Conservation (phyloP, 1,140 invertebrate genomes). For the Camponotus pennsylvanicus region DNA sequence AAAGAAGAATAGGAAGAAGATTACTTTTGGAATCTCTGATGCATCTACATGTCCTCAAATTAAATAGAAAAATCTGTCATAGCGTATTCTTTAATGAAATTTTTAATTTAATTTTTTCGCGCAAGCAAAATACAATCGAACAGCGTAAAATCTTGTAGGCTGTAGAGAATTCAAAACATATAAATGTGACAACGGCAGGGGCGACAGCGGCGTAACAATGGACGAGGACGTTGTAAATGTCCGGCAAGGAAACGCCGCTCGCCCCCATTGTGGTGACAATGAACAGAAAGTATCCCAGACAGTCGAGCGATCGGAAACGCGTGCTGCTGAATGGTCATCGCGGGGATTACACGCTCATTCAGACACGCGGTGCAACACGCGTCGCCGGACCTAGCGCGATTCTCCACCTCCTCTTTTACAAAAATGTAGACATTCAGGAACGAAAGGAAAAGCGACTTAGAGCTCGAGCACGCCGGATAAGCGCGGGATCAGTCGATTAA, state of each 20-base stretch:
- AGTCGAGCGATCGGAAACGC: conserved; percentile 67
- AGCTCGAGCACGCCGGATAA: conserved; percentile 28
- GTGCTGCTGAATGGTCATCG: conserved; percentile 74
- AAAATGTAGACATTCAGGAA: conserved; percentile 18
- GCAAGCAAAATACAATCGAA: not conserved
- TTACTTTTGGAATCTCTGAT: no score
- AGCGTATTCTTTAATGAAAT: no score
- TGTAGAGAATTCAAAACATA: not conserved
- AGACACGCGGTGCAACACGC: conserved; percentile 16
- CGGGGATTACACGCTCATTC: conserved; percentile 71
- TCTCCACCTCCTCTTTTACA: conserved; percentile 32
- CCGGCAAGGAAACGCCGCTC: conserved; percentile 72
- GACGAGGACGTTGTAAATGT: conserved; percentile 51
- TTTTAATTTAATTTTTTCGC: not conserved
- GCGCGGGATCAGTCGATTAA: conserved; percentile 49
- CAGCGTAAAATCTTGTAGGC: not conserved
- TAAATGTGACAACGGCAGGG: conserved; percentile 63
- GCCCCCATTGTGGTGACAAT: conserved; percentile 37
- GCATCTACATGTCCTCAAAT: no score
- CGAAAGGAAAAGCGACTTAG: conserved; percentile 32
- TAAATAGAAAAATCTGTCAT: no score
- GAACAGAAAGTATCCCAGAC: conserved; percentile 50
- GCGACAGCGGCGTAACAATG: conserved; percentile 80
- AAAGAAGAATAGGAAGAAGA: no score
- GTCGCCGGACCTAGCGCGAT: not conserved